Conservation (phyloP, 1,140 invertebrate species). For the Calephelis nemesis region DNA sequence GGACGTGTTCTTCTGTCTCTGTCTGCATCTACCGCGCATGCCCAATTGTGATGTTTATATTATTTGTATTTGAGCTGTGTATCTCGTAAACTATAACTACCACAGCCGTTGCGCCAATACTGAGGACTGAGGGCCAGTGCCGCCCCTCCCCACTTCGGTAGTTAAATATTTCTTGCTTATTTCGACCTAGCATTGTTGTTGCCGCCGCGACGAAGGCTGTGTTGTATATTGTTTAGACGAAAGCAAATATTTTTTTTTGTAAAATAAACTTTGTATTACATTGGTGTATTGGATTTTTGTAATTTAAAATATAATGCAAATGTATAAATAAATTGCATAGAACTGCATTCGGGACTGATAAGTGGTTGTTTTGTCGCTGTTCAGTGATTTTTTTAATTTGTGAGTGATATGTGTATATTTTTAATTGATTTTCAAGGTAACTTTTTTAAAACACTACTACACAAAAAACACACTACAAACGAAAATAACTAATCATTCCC, state of each 20-base stretch:
- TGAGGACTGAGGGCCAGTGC: slow-evolving; percentile 72
- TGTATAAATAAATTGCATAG: slow-evolving; percentile 73
- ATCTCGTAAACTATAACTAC: slow-evolving; percentile 81
- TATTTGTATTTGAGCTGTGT: slow-evolving; percentile 81
- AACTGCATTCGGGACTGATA: slow-evolving; percentile 67
- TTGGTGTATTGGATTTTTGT: slow-evolving; percentile 31
- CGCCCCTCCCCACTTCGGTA: slow-evolving; percentile 71
- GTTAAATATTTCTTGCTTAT: slow-evolving; percentile 81
- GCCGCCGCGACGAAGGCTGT: slow-evolving; percentile 66
- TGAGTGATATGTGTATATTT: slow-evolving; percentile 43
- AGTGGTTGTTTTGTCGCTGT: slow-evolving; percentile 71
- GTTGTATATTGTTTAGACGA: slow-evolving; percentile 76
- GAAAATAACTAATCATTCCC: neutral
- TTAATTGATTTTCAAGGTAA: slow-evolving; percentile 26
- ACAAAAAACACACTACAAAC: neutral
- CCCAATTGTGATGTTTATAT: slow-evolving; percentile 79
- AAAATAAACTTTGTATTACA: slow-evolving; percentile 19
- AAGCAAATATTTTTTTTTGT: slow-evolving; percentile 54
- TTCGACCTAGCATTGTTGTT: slow-evolving; percentile 80
- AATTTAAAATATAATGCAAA: slow-evolving; percentile 53
- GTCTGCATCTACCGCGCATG: slow-evolving; percentile 67
- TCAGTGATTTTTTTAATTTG: slow-evolving; percentile 59
- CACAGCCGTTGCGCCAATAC: slow-evolving; percentile 76
- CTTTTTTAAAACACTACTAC: too few species aligned
- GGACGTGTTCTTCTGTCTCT: slow-evolving; percentile 46